Conservation (phyloP, 1,140 invertebrate genomes). For the Drosophila athabasca region DNA sequence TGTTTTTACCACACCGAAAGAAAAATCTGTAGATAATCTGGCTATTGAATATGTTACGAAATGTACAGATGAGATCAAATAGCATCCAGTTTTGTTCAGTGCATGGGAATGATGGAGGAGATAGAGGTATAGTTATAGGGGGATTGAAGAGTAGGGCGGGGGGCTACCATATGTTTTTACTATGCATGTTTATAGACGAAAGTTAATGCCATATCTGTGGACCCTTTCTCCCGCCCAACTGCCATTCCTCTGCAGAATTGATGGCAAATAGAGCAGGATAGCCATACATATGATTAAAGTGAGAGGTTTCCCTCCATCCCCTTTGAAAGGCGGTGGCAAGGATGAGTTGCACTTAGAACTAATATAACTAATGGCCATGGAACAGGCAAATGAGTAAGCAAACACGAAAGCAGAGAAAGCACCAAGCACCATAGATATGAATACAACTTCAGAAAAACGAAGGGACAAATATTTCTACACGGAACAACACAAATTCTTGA, state of each 20-base stretch:
- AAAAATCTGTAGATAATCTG: too few species aligned
- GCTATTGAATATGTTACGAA: too few species aligned
- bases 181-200: conserved; percentile 59
- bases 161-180: conserved; percentile 46
- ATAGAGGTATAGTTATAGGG: neutral
- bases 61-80: too few species aligned
- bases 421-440: neutral
- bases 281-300: conserved; percentile 44
- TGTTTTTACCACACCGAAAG: too few species aligned
- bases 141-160: too few species aligned
- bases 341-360: conserved; percentile 57
- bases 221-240: neutral
- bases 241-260: neutral
- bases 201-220: conserved; percentile 64
- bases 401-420: neutral
- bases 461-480: conserved; percentile 11
- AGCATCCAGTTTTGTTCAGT: too few species aligned
- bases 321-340: neutral
- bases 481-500: neutral
- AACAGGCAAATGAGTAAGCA: conserved; percentile 51
- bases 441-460: conserved; percentile 10
- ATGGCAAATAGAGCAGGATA: conserved; percentile 35
- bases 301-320: conserved; percentile 7
- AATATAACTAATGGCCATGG: conserved; percentile 61
- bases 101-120: too few species aligned